Evolutionary conservation across 2,113 vertebrate genomes (phyloP).

Genomic region (Myotis davidii): DNA sequence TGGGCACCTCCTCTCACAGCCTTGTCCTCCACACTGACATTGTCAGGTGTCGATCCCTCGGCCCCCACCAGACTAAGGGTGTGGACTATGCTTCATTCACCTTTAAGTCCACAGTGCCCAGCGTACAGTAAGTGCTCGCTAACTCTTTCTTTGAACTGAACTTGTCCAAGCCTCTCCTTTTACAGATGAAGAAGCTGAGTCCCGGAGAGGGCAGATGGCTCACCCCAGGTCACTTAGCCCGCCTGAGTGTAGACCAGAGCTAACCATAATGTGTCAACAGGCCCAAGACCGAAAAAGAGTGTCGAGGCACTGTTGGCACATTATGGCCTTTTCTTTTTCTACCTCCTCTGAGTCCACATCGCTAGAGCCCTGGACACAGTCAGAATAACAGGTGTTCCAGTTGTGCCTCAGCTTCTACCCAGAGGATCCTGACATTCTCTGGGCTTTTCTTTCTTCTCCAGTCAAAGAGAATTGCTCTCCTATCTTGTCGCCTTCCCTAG

Average conservation of each 20-base stretch:
- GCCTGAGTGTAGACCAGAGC: not conserved
- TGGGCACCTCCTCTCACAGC: rapidly evolving
- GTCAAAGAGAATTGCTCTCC: not conserved
- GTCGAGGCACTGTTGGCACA: not conserved
- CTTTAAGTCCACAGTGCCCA: not conserved
- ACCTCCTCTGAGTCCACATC: rapidly evolving
- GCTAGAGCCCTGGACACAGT: not conserved
- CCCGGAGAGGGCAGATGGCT: not conserved
- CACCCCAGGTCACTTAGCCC: not conserved
- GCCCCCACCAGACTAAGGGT: rapidly evolving
- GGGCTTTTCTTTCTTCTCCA: not conserved
- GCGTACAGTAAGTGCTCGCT: not conserved
- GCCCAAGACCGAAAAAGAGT: not conserved
- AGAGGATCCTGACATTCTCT: not conserved
- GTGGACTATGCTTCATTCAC: not conserved
- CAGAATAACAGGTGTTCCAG: rapidly evolving
- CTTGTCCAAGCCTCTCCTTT: not conserved
- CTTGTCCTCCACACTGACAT: not conserved
- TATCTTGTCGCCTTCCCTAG: not conserved
- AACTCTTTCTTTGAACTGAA: not conserved
- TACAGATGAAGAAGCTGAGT: not conserved
- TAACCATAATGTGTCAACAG: not conserved
- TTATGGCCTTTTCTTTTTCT: not conserved
- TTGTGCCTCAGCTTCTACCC: not conserved
- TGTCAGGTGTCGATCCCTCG: rapidly evolving